Base-by-base conservation (phyloP, 1,140 invertebrate genomes). In the Mercenaria mercenaria region DNA sequence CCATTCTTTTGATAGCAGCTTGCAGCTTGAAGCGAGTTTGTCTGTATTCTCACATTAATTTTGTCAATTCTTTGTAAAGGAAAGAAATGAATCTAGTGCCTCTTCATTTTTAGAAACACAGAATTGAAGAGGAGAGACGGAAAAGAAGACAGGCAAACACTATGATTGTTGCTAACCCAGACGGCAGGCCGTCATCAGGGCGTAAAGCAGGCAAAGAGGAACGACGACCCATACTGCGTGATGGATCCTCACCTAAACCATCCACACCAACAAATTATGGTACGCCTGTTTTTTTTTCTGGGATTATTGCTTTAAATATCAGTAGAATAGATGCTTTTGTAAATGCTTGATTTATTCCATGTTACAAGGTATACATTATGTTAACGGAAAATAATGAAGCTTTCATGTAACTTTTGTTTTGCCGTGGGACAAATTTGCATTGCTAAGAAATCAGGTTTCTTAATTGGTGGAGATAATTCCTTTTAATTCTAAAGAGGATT, bases 81-180 rank as follows among this genome's bases (percentile, higher is more conserved):
- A n/a, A n/a, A n/a, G n/a, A n/a, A n/a, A n/a, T n/a, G n/a, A n/a
- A n/a, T n/a, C n/a, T n/a, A n/a, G n/a, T n/a, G n/a, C n/a, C 8
- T 56, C 20, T 56, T 56, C n/a, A 4, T 20, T 32, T 52, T 76
- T 39, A 88, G 86, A 47, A 69, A 59, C 79, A 41, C 23, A 39
- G 79, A 72, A 89, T 89, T 59, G 79, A 89, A 32, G 67, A 82
- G 13, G 79, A 89, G 34, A 50, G 69, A 20, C 77, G 77, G 29
- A 80, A 81, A 39, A 89, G 64, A 32, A 29, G 87, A 43, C 77
- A 74, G 47, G 56, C 56, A 20, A 81, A 34, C 32, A 82, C 87
- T 1, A 89, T 89, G 87, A 74, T 89, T 56, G 43, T 89, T 59
- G 43, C 79, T 37, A 89, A 89, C 80, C 67, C 79, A 26, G 79